Evolutionary conservation across 2,797 vertebrate genomes (phyloP).

Genomic region (Chaunax sp.): DNA sequence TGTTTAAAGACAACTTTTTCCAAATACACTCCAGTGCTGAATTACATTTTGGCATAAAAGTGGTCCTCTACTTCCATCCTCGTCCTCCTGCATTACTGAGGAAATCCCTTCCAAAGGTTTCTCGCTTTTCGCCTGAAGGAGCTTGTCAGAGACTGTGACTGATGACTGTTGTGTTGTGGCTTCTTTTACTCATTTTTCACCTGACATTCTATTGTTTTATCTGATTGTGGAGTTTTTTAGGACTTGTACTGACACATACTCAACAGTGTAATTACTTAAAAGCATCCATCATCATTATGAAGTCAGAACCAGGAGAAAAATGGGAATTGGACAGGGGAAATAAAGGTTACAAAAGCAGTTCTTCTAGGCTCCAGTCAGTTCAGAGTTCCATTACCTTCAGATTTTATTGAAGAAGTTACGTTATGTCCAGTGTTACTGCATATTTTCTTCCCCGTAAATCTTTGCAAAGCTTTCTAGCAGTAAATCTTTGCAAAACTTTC

Average conservation of each 20-base stretch:
- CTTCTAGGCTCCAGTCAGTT: background rate
- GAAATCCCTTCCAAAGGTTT: conserved; percentile 58
- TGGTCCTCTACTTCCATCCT: conserved; percentile 12
- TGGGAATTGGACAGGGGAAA: background rate
- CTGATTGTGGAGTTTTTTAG: conserved; percentile 35
- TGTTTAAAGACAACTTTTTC: background rate
- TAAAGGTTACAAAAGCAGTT: background rate
- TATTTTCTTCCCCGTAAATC: too few relatives aligned
- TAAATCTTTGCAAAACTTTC: too few relatives aligned
- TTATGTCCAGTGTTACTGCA: too few relatives aligned
- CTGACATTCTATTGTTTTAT: conserved; percentile 38
- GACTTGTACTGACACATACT: conserved; percentile 49
- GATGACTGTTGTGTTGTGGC: conserved; percentile 50
- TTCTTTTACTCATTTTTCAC: conserved; percentile 57
- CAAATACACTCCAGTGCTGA: conserved; percentile 1
- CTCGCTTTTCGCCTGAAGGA: conserved; percentile 15
- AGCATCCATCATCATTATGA: conserved; percentile 33
- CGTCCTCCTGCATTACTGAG: conserved; percentile 45
- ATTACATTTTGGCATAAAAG: conserved; percentile 39
- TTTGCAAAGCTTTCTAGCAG: too few relatives aligned
- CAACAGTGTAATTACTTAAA: conserved; percentile 10
- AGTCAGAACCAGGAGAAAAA: background rate
- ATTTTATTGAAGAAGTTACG: too few relatives aligned
- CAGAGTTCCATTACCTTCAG: background rate
- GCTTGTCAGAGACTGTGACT: conserved; percentile 46